A percentile compares a stretch with the other conserved stretches of the same genome.
Conservation (phyloP, 2,797 vertebrate genomes). For the Chiloscyllium punctatum region DNA sequence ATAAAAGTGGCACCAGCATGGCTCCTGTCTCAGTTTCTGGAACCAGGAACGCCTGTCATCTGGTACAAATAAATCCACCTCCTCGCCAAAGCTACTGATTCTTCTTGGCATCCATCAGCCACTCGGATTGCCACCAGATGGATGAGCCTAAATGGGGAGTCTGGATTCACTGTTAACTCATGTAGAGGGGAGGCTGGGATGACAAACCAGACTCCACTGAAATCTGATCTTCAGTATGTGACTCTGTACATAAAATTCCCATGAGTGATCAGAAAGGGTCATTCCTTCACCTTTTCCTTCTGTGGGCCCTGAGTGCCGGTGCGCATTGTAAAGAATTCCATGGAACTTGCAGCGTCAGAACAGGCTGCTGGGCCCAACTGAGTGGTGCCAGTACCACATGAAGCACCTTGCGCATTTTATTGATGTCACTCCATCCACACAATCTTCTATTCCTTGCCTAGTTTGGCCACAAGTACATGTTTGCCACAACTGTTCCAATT, state of each 20-base stretch:
- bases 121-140: background rate
- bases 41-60: background rate
- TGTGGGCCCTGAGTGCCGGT: background rate
- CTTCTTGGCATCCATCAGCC: background rate
- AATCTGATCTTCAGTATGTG: background rate
- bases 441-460: background rate
- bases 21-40: background rate
- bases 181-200: background rate
- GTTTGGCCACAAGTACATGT: background rate
- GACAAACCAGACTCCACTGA: background rate
- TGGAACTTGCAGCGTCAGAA: background rate
- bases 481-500: background rate
- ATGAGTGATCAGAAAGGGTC: background rate
- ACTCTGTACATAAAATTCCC: background rate
- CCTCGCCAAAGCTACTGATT: background rate
- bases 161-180: background rate
- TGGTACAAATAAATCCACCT: background rate
- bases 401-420: accelerated
- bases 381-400: background rate
- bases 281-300: background rate
- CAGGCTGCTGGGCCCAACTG: background rate
- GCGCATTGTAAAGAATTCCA: background rate
- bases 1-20: background rate
- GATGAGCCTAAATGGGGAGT: background rate
- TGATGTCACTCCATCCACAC: background rate